Evolutionary conservation across 2,113 vertebrate species (phyloP), one percentile per base, ranked within the genome.

Genomic region (Notothenia coriiceps): DNA sequence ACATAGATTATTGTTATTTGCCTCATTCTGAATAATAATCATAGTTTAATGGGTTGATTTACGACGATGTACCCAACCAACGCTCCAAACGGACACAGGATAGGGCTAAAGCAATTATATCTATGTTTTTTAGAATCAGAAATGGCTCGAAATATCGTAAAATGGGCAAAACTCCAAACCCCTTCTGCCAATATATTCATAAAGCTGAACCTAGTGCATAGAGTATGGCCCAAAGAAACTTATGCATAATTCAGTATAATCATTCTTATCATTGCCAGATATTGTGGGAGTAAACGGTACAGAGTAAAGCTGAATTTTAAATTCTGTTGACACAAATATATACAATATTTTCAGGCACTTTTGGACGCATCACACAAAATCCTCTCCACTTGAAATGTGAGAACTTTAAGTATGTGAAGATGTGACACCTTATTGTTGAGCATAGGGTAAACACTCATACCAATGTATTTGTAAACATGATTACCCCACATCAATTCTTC

Each of bases 11-110:
- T 40, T 67, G 13, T 63, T 59, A 57, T 85, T 86, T 85, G 63
- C 74, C 56, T 57, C 74, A 83, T 71, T 78, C 17, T 22, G 54
- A 73, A 84, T 82, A 71, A 73, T 67, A 61, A 87, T 80, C 51
- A 79, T 52, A 51, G 60, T 56, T 40, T 40, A 40, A 40, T 40
- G 35, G 35, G 7, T 40, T 40, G 7, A 40, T 7, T 40, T 40
- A 5, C 7, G 5, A 40, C 35, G 35, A 40, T 40, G 5, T 40
- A 40, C 35, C 35, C 35, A 35, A 35, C 35, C 35, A 40, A 40
- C 1, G 35, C 35, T 7, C 35, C 6, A 40, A 40, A 40, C 35
- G 35, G 35, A 40, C 35, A 40, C 5, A 40, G 35, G 35, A 40
- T 40, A 40, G 35, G 35, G 35, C 5, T 40, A 40, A 40, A 40